Evolutionary conservation across 2,797 vertebrate genomes (phyloP).

Genomic region (Trematomus bernacchii): DNA sequence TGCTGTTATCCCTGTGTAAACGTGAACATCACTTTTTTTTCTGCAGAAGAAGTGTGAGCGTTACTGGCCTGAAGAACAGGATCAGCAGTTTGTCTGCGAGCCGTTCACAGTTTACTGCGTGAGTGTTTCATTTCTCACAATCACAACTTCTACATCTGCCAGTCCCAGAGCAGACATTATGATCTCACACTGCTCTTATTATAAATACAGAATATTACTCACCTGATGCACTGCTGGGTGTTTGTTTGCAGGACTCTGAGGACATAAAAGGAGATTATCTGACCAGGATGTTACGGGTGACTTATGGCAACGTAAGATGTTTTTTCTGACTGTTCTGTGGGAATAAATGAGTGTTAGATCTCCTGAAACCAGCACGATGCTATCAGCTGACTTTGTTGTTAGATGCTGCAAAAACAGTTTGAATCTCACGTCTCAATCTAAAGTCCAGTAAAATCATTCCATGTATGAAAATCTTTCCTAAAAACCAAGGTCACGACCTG

Average conservation of each 20-base stretch:
- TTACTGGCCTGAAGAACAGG: slow-evolving; percentile 90
- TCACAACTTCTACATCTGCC: slow-evolving; percentile 45
- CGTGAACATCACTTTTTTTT: neutral
- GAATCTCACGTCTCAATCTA: neutral
- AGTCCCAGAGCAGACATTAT: slow-evolving; percentile 13
- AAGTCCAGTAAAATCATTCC: neutral
- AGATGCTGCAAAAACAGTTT: slow-evolving; percentile 14
- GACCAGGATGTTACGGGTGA: slow-evolving; percentile 88
- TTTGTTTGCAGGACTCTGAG: slow-evolving; percentile 87
- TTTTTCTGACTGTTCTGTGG: no score
- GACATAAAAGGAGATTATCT: slow-evolving; percentile 90
- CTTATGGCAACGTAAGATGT: slow-evolving; percentile 80
- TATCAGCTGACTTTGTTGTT: slow-evolving; percentile 31
- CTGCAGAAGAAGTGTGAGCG: slow-evolving; percentile 96
- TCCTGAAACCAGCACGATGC: slow-evolving; percentile 28
- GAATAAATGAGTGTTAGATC: no score
- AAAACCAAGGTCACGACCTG: neutral
- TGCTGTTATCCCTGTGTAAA: neutral
- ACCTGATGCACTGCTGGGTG: neutral
- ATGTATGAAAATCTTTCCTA: neutral
- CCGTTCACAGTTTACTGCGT: slow-evolving; percentile 91
- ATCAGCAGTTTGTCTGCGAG: slow-evolving; percentile 81
- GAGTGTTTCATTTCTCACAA: slow-evolving; percentile 79
- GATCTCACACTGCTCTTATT: neutral
- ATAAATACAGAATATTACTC: neutral